A percentile compares a stretch with the other conserved stretches of the same genome.
Evolutionary conservation across 1,140 invertebrate genomes (phyloP).

Genomic region (Armadillidium nasatum): DNA sequence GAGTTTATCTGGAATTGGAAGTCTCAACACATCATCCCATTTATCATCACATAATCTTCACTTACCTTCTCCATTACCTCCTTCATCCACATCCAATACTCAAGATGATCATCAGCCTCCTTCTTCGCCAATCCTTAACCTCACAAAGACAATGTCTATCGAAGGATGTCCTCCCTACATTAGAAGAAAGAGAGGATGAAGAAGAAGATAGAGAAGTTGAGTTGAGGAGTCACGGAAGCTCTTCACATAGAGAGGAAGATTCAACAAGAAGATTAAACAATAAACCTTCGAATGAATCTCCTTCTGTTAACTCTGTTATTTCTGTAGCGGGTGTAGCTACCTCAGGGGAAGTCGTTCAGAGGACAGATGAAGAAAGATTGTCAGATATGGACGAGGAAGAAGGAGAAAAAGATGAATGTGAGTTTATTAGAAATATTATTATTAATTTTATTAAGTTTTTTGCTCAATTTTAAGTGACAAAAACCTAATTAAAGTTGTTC

Average conservation of each 20-base stretch:
- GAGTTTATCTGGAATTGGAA: no score
- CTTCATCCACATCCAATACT: slow-evolving; percentile 26
- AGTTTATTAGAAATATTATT: not conserved
- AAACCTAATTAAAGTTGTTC: no score
- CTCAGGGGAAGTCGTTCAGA: slow-evolving; percentile 23
- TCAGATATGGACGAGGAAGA: slow-evolving; percentile 48
- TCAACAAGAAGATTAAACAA: not conserved
- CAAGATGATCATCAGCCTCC: slow-evolving; percentile 37
- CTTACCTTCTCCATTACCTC: slow-evolving; percentile 9
- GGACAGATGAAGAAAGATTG: slow-evolving; percentile 41
- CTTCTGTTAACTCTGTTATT: not conserved
- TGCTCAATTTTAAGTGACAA: no score
- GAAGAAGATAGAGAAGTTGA: not conserved
- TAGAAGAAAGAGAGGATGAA: not conserved
- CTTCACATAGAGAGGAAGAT: not conserved
- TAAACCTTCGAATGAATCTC: not conserved
- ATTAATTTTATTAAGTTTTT: no score
- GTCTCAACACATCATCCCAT: slow-evolving; percentile 25
- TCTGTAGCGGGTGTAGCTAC: slow-evolving; percentile 1
- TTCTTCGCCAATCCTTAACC: slow-evolving; percentile 38
- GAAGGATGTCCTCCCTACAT: not conserved
- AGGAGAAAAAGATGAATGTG: slow-evolving; percentile 47
- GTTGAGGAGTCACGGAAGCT: not conserved
- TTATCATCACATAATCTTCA: not conserved
- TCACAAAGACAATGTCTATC: slow-evolving; percentile 16